These are phyloP conservation scores for Mus pahari DNA, from an alignment of 2,113 vertebrate genomes.

Conservation along the genomic window DNA sequence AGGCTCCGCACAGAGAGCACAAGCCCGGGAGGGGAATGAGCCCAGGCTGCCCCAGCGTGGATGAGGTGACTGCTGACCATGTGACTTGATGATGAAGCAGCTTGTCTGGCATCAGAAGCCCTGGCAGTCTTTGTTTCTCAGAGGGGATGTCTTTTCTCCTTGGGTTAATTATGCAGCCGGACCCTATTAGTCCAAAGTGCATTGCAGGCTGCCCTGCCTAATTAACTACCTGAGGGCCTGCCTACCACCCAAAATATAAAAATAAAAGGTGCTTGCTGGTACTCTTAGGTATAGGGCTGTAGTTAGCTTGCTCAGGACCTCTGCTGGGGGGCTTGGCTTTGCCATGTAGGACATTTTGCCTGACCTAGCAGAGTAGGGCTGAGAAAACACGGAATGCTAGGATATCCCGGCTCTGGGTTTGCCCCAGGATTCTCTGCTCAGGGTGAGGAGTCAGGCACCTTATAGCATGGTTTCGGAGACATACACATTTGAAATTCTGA, in stretches of 20 bases:
- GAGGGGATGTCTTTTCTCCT: slow-evolving; percentile 79
- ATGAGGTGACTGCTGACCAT: background rate
- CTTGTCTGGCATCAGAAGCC: slow-evolving; percentile 68
- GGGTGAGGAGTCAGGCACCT: fast-evolving
- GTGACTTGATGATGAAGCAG: slow-evolving; percentile 43
- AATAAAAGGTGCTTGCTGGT: background rate
- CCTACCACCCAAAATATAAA: background rate
- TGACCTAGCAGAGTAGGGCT: background rate
- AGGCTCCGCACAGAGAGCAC: background rate
- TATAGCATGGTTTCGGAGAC: background rate
- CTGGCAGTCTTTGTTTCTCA: slow-evolving; percentile 79
- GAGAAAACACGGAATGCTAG: fast-evolving
- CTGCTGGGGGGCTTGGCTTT: background rate
- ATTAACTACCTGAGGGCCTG: background rate
- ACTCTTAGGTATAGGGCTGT: background rate
- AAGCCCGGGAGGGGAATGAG: background rate
- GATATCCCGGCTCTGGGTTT: background rate
- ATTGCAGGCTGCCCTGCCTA: slow-evolving; percentile 17
- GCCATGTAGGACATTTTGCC: background rate
- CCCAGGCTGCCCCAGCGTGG: fast-evolving
- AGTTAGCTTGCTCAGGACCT: too few species aligned
- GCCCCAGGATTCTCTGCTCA: fast-evolving
- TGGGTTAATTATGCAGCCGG: slow-evolving; percentile 73
- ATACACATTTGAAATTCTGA: background rate
- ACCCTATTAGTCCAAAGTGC: slow-evolving; percentile 77